phyloP scores from a whole-genome alignment of 2,797 vertebrate species.

The Coracias cyanogaster region DNA sequence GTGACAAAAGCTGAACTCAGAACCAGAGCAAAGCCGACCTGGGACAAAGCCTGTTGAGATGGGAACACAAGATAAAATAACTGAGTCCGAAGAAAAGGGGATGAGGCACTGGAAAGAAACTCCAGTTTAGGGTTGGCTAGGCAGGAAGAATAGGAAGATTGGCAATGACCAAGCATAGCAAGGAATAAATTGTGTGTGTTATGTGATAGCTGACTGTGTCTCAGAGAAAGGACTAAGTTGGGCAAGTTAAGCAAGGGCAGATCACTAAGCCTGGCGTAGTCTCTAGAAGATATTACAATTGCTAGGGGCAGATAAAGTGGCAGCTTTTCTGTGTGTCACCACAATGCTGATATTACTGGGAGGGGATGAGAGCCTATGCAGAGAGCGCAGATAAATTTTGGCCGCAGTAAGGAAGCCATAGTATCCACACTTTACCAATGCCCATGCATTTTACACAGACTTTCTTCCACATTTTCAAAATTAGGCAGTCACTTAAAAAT shows the following conservation, averaged over 20 bases:
- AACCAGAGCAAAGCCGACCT: neutral
- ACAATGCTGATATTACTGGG: constrained; percentile 23
- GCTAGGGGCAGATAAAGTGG: constrained; percentile 47
- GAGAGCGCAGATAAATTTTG: constrained; percentile 13
- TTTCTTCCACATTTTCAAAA: neutral
- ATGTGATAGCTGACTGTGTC: neutral
- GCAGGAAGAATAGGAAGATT: neutral
- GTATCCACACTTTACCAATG: neutral
- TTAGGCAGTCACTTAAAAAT: neutral
- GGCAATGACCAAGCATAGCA: neutral
- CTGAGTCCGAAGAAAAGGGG: neutral
- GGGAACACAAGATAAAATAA: neutral
- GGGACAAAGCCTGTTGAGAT: neutral
- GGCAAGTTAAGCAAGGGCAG: neutral
- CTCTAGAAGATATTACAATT: constrained; percentile 31
- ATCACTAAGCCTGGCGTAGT: neutral
- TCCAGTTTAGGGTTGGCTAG: neutral
- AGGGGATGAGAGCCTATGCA: constrained; percentile 13
- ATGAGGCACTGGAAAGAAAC: constrained; percentile 7
- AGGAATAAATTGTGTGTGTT: neutral
- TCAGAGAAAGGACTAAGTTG: neutral
- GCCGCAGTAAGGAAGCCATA: neutral
- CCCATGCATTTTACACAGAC: neutral
- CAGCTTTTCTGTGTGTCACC: constrained; percentile 17
- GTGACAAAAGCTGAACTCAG: neutral